These are phyloP conservation scores for Muntiacus muntjak DNA, from an alignment of 2,113 vertebrate genomes.

Conservation along the genomic window DNA sequence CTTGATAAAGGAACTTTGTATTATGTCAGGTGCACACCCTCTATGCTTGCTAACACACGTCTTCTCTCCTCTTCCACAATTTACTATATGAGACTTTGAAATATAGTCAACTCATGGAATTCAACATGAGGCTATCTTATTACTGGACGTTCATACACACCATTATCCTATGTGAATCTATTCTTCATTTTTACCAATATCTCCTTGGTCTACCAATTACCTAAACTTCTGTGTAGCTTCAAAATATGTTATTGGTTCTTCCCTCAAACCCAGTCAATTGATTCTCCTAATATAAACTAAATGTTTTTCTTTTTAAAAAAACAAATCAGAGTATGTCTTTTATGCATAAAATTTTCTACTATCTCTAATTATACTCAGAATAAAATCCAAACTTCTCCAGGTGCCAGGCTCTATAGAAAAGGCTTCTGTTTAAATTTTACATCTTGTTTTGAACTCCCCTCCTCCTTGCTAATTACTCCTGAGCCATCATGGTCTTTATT, in stretches of 20 bases:
- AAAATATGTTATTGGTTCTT: neutral
- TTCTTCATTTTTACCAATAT: neutral
- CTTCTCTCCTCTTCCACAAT: neutral
- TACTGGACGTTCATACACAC: fast-evolving
- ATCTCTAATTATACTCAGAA: neutral
- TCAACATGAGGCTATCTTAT: neutral
- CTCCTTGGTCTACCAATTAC: neutral
- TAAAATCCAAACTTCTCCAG: neutral
- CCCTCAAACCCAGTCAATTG: neutral
- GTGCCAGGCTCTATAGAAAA: neutral
- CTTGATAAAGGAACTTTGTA: neutral
- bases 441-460: neutral
- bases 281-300: neutral
- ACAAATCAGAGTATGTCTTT: neutral
- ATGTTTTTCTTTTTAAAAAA: neutral
- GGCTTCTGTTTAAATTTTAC: neutral
- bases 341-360: neutral
- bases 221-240: neutral
- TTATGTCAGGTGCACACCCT: fast-evolving
- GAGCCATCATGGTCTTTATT: neutral
- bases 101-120: neutral
- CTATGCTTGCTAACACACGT: neutral
- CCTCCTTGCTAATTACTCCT: neutral
- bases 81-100: neutral
- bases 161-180: neutral